These are phyloP conservation scores for Suricata suricatta DNA, from an alignment of 2,113 vertebrate genomes.

Conservation along the genomic window DNA sequence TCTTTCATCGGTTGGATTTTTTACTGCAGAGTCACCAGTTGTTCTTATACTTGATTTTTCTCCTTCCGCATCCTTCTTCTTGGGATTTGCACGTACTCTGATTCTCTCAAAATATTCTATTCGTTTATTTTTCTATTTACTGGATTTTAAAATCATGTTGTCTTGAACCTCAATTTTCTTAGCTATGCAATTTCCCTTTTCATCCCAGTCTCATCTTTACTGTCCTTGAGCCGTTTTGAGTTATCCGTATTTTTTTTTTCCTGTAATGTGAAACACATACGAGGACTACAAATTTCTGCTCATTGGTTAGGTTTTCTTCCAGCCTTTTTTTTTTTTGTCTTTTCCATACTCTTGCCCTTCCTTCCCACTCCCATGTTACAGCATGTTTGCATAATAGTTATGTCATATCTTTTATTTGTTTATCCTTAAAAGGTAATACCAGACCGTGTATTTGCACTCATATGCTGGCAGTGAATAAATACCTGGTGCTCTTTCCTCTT, in stretches of 20 bases:
- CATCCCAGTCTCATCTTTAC: background rate
- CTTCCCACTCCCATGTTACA: background rate
- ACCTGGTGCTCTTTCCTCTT: background rate
- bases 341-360: background rate
- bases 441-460: background rate
- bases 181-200: background rate
- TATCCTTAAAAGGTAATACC: background rate
- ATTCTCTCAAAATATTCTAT: background rate
- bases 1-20: background rate
- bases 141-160: conserved; percentile 14
- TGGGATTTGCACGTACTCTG: background rate
- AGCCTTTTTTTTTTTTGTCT: background rate
- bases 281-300: background rate
- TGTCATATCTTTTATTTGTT: background rate
- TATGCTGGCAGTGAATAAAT: background rate
- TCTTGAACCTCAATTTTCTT: conserved; percentile 20
- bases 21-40: background rate
- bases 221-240: background rate
- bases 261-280: background rate
- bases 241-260: background rate
- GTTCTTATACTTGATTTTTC: background rate
- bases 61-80: background rate
- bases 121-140: background rate
- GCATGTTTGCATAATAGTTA: background rate
- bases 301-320: background rate